Percentiles rank a stretch among this genome's conserved stretches.
Evolutionary conservation across 2,888 invertebrate species (phyloP).

Genomic region (Stomorhina lunata): DNA sequence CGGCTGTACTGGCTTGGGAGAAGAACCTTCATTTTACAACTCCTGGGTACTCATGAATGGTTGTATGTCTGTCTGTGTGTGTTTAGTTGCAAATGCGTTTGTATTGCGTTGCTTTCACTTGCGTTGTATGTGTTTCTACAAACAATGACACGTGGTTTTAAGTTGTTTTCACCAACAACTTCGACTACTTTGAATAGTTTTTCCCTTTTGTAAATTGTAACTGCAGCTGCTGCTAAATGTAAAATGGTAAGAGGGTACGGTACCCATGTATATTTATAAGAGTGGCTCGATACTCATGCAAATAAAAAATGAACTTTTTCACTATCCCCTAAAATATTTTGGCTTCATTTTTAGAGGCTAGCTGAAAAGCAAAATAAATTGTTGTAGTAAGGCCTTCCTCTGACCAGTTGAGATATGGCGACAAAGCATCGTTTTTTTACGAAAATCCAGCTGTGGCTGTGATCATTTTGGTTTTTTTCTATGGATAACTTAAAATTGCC

Average conservation of each 20-base stretch:
- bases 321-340: too few relatives aligned
- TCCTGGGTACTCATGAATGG: too few relatives aligned
- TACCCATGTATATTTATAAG: neutral
- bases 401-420: too few relatives aligned
- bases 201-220: neutral
- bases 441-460: too few relatives aligned
- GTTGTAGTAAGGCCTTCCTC: too few relatives aligned
- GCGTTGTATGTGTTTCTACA: conserved; percentile 22
- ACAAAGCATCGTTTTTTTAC: too few relatives aligned
- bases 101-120: neutral
- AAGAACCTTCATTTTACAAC: too few relatives aligned
- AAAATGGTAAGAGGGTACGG: neutral
- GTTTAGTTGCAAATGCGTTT: neutral
- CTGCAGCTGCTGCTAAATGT: conserved; percentile 35
- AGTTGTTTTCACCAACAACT: conserved; percentile 32
- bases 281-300: neutral
- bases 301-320: conserved; percentile 7
- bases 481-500: too few relatives aligned
- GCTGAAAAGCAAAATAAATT: too few relatives aligned
- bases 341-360: too few relatives aligned
- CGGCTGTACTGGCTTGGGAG: too few relatives aligned
- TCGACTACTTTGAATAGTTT: conserved; percentile 33
- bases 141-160: conserved; percentile 46
- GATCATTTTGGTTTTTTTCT: too few relatives aligned
- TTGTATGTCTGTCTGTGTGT: neutral